Evolutionary conservation across 2,888 invertebrate genomes (phyloP), one percentile per base, ranked within the genome.

Genomic region (Hemistola chrysoprasaria): DNA sequence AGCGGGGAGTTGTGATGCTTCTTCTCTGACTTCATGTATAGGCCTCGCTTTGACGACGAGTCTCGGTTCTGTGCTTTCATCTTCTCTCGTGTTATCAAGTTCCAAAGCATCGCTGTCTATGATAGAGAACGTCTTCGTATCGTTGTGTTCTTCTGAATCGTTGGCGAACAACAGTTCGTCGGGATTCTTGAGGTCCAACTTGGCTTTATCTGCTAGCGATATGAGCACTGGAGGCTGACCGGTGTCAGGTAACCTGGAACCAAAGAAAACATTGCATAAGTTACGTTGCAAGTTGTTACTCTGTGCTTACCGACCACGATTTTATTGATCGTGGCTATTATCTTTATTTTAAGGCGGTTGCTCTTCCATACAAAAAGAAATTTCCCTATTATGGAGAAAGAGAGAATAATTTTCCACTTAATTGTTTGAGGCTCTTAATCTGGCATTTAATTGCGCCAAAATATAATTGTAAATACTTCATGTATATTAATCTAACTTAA

Each of bases 171-270:
- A 61, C 11, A 86, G 63, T 56, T 91, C 91, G 48, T 91, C 90
- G 44, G 91, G 77, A 62, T 84, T 89, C 57, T 90, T 90, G 39
- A 92, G 73, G 59, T 92, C 91, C 54, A 91, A 85, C 47, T 91
- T 90, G 46, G 91, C 91, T 47, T 90, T 91, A 62, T 92, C 92
- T 50, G 90, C 90, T 53, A 92, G 71, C 33, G 92, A 91, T 61
- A 92, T 82, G 51, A 92, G 90, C 37, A 92, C 90, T 49, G 86
- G 85, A 58, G 89, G 88, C 60, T 92, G 91, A 32, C 90, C 92
- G 28, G 91, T 90, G 78, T 92, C 92, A 71, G 92, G 90, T 78
- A 92, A 90, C 74, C 92, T 93, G 86, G 21, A 90, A 86, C 45
- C 56, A 62, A 9, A 36, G 44, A 55, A 53, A 56, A 41, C 6